Evolutionary conservation across 2,888 invertebrate genomes (phyloP), one percentile per base, ranked within the genome.

Genomic region (Neelides folsomi): DNA sequence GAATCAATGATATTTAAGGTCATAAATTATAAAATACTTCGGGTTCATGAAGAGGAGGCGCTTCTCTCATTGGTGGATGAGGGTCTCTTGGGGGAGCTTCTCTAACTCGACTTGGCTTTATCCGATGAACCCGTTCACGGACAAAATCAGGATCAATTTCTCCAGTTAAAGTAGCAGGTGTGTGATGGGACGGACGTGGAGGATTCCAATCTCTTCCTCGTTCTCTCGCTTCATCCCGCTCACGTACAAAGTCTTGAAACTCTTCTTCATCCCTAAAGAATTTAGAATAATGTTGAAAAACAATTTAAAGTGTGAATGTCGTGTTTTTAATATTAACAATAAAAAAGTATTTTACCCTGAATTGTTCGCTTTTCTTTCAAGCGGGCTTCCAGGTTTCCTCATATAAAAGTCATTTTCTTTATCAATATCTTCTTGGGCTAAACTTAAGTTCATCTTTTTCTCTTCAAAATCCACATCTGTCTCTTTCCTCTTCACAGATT

Each of bases 381-480:
- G 64, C 0, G 83, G 81, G 52, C 79, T 79, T 15, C 82, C 79
- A 2, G 82, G 80, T 49, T 60, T 62, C 67, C 84, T 77, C 10
- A 82, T 75, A 63, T 80, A 81, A 64, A 79, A 80, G 52, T 80
- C 80, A 63, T 82, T 81, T 67, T 83, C 83, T 63, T 82, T 70
- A 61, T 82, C 82, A 41, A 82, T 70, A 64, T 84, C 85, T 63
- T 84, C 83, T 65, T 84, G 83, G 12, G 77, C 79, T 49, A 87
- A 75, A 2, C 86, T 86, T 52, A 93, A 70, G 68, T 93, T 92
- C 75, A 93, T 81, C 70, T 92, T 87, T 72, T 93, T 93, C 70
- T 94, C 92, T 68, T 93, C 90, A 68, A 92, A 92, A 71, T 93
- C 90, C 75, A 87, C 85, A 68, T 94, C 93, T 65, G 86, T 89